Conservation (phyloP, 2,113 vertebrate genomes). For the Mesocricetus auratus region DNA sequence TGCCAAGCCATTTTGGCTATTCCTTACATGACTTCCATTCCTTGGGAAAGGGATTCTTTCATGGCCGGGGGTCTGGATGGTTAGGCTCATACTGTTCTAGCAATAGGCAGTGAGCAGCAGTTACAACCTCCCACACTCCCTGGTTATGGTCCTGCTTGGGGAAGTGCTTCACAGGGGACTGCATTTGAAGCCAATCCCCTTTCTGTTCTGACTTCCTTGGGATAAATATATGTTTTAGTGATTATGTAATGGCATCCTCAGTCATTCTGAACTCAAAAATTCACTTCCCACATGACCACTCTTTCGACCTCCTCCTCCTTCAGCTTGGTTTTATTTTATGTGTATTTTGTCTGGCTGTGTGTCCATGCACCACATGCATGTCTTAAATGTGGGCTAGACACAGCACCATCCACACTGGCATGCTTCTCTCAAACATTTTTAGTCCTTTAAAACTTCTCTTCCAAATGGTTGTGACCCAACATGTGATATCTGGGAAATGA, state of each 20-base stretch:
- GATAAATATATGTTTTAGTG: neutral
- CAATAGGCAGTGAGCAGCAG: no score
- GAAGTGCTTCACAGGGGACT: neutral
- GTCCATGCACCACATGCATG: neutral
- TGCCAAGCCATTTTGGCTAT: neutral
- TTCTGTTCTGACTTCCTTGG: neutral
- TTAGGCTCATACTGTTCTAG: neutral
- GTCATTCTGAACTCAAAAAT: neutral
- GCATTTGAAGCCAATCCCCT: neutral
- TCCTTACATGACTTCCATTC: neutral
- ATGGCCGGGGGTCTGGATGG: neutral
- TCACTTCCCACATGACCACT: no score
- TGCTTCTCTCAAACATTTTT: no score
- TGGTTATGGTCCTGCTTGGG: fast-evolving
- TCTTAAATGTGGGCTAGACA: no score
- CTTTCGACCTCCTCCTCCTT: neutral
- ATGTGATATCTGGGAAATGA: no score
- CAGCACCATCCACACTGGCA: no score
- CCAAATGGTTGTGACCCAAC: no score
- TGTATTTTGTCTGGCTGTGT: no score
- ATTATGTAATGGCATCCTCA: neutral
- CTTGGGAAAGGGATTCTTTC: neutral
- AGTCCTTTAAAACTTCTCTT: no score
- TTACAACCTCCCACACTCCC: neutral
- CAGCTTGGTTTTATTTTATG: neutral